These are phyloP conservation scores for Oscheius sp. DNA, from an alignment of 2,888 invertebrate species.

Conservation along the genomic window DNA sequence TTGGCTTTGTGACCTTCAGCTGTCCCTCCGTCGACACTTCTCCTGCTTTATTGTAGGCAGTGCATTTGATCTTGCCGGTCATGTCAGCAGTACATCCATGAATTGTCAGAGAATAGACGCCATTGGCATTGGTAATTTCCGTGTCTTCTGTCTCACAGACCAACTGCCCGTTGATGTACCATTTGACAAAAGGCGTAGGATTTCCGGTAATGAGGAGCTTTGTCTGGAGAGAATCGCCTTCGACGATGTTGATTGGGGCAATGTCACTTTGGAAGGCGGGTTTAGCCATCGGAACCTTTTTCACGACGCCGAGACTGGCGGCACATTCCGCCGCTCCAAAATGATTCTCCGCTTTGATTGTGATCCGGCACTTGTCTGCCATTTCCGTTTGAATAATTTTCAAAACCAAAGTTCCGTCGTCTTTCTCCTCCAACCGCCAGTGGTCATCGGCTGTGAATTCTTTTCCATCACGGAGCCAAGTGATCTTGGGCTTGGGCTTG, in stretches of 20 bases:
- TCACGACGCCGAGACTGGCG: slow-evolving; percentile 68
- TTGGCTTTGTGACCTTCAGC: slow-evolving; percentile 70
- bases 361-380: slow-evolving; percentile 68
- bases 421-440: slow-evolving; percentile 53
- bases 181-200: slow-evolving; percentile 85
- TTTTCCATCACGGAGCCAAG: slow-evolving; percentile 87
- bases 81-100: slow-evolving; percentile 75
- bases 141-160: slow-evolving; percentile 72
- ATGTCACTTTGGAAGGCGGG: slow-evolving; percentile 72
- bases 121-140: slow-evolving; percentile 70
- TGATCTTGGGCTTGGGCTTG: slow-evolving; percentile 76
- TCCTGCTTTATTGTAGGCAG: slow-evolving; percentile 75
- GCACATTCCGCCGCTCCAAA: slow-evolving; percentile 68
- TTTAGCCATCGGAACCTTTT: slow-evolving; percentile 64
- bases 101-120: slow-evolving; percentile 74
- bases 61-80: slow-evolving; percentile 76
- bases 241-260: slow-evolving; percentile 81
- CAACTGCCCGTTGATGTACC: slow-evolving; percentile 76
- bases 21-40: slow-evolving; percentile 74
- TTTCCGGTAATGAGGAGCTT: slow-evolving; percentile 90
- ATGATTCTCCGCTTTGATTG: slow-evolving; percentile 68
- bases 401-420: slow-evolving; percentile 67
- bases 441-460: slow-evolving; percentile 60
- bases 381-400: slow-evolving; percentile 68
- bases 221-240: slow-evolving; percentile 85